These are phyloP conservation scores for Pterostichus madidus DNA, from an alignment of 2,888 invertebrate species.

Conservation along the genomic window DNA sequence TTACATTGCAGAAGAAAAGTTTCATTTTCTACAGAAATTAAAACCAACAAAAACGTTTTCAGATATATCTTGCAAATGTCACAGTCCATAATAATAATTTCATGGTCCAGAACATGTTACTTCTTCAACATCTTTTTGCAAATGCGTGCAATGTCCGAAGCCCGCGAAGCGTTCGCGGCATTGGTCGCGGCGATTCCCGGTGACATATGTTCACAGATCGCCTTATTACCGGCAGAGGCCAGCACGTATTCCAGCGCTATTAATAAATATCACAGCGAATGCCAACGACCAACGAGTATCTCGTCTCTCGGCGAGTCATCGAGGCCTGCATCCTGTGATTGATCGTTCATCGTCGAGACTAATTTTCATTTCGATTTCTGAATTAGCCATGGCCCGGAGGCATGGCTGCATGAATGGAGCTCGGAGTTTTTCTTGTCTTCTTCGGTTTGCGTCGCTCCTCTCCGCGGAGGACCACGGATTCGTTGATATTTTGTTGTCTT, in stretches of 20 bases:
- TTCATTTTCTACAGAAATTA: slow-evolving; percentile 19
- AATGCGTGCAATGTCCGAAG: slow-evolving; percentile 39
- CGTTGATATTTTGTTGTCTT: slow-evolving; percentile 1
- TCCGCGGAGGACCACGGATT: neutral
- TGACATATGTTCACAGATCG: slow-evolving; percentile 66
- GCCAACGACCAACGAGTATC: slow-evolving; percentile 68
- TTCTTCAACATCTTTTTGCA: slow-evolving; percentile 21
- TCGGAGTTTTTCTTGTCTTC: slow-evolving; percentile 49
- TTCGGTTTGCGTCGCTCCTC: slow-evolving; percentile 7
- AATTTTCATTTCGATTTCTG: slow-evolving; percentile 72
- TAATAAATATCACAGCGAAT: slow-evolving; percentile 61
- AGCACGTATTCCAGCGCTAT: slow-evolving; percentile 55
- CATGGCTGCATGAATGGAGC: slow-evolving; percentile 71
- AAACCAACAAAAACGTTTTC: neutral
- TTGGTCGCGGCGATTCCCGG: slow-evolving; percentile 15
- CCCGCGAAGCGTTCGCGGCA: slow-evolving; percentile 43
- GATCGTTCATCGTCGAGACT: slow-evolving; percentile 69
- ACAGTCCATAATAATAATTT: slow-evolving; percentile 43
- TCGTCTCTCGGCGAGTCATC: slow-evolving; percentile 70
- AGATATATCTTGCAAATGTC: neutral
- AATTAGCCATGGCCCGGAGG: slow-evolving; percentile 73
- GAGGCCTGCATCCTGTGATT: slow-evolving; percentile 74
- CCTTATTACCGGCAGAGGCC: slow-evolving; percentile 49
- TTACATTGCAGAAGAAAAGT: neutral
- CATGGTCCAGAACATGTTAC: slow-evolving; percentile 18